Evolutionary conservation across 2,888 invertebrate genomes (phyloP), one percentile per base, ranked within the genome.

Genomic region (Euzetes globulus): DNA sequence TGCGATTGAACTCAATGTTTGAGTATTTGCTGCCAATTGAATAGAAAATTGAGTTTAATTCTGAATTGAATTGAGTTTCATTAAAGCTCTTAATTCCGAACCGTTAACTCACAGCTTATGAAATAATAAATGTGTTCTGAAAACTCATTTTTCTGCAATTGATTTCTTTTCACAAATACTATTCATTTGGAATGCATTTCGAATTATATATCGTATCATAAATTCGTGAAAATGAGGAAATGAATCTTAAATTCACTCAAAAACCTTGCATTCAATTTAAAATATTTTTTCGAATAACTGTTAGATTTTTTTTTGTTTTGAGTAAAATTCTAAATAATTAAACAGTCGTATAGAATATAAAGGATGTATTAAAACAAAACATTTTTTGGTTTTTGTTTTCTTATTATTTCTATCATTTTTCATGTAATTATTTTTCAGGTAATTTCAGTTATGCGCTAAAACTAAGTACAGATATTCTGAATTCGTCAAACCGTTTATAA

Each of bases 1-100:
- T 58, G 58, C 22, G 13, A 58, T 27, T 58, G 58, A 58, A 58
- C 58, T 58, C 27, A 58, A 58, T 58, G 58, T 58, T 58, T 15
- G 22, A 41, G 41, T 13, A 11, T 58, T 58, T 27, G 27, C 58
- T 22, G 58, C 29, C 58, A 29, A 58, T 58, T 17, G 3, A 4
- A 27, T 58, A 41, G 41, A 41, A 41, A 27, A 22, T n/a, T 55
- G 22, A 22, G 25, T 22, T 13, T 2, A 55, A 22, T 22, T 52
- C 7, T 1, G 3, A n/a, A 4, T 52, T 3, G 19, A 52, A 19
- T 52, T 55, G 19, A 55, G 25, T 55, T 55, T 55, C 25, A 50
- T 50, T 50, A 50, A 11, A 55, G 22, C n/a, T 22, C 22, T 11
- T 5, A 55, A 17, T 25, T 25, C 25, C 22, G 11, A 55, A 55